phyloP scores from a whole-genome alignment of 2,797 vertebrate species.

The Bovichtus variegatus region DNA sequence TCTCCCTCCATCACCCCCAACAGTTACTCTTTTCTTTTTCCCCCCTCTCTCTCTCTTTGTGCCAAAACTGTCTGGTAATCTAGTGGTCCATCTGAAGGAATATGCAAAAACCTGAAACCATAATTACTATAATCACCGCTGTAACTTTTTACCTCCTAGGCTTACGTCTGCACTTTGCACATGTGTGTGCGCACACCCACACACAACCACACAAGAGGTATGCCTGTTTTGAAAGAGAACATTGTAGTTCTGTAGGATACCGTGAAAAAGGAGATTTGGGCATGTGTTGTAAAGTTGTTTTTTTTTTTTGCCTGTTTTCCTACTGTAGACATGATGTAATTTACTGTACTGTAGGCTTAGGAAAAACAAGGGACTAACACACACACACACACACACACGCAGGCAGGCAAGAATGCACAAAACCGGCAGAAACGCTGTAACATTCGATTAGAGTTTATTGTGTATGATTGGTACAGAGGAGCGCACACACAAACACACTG shows the following conservation, averaged over 20 bases:
- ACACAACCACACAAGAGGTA: constrained; percentile 9
- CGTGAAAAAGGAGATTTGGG: constrained; percentile 66
- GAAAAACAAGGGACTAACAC: constrained; percentile 33
- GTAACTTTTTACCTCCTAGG: constrained; percentile 75
- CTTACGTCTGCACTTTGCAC: constrained; percentile 61
- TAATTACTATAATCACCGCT: constrained; percentile 80
- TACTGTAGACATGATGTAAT: constrained; percentile 68
- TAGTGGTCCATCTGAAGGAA: constrained; percentile 72
- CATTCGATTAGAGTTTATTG: constrained; percentile 7
- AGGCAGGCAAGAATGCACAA: background rate
- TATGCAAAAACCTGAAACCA: constrained; percentile 81
- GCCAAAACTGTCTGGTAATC: constrained; percentile 72
- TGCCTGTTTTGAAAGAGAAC: constrained; percentile 59
- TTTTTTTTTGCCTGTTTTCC: constrained; percentile 54
- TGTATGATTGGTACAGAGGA: background rate
- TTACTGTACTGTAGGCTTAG: constrained; percentile 42
- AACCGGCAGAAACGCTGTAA: background rate
- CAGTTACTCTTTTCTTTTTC: constrained; percentile 58
- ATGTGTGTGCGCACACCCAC: background rate
- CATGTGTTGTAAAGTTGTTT: constrained; percentile 48
- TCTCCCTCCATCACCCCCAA: constrained; percentile 23
- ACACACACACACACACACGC: constrained; percentile 5
- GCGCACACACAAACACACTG: background rate
- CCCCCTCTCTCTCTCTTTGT: constrained; percentile 1
- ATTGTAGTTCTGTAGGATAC: constrained; percentile 65